A percentile compares a stretch with the other conserved stretches of the same genome.
phyloP scores from a whole-genome alignment of 2,797 vertebrate genomes.

The Harpagifer antarcticus region DNA sequence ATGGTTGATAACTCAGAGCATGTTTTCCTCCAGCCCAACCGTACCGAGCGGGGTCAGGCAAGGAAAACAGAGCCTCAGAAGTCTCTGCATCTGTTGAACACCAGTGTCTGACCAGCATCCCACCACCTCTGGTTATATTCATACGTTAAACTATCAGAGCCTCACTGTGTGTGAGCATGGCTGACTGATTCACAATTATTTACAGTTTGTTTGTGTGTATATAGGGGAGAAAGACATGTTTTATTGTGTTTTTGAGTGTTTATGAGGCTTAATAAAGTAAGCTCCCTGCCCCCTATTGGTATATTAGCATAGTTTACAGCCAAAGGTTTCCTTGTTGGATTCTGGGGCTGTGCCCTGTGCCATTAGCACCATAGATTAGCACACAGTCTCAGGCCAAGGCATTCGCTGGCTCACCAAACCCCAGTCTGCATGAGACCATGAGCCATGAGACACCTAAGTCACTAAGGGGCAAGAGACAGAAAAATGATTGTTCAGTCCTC shows the following conservation, averaged over 20 bases:
- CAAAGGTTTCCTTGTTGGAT: conserved; percentile 39
- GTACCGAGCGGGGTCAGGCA: conserved; percentile 65
- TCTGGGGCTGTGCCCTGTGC: conserved; percentile 40
- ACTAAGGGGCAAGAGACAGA: conserved; percentile 30
- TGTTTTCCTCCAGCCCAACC: conserved; percentile 51
- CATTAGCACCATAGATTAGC: conserved; percentile 39
- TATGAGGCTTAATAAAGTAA: conserved; percentile 35
- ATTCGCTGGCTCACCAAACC: conserved; percentile 46
- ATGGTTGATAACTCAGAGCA: conserved; percentile 70
- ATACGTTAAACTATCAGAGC: conserved; percentile 47
- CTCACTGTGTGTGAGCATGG: conserved; percentile 1
- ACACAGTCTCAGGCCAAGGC: conserved; percentile 44
- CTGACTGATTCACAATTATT: conserved; percentile 1
- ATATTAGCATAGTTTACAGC: conserved; percentile 8
- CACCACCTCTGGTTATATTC: conserved; percentile 62
- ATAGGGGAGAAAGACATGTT: conserved; percentile 2
- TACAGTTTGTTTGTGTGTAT: conserved; percentile 25
- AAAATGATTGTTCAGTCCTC: conserved; percentile 23
- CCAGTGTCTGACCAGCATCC: conserved; percentile 62
- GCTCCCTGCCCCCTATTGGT: conserved; percentile 17
- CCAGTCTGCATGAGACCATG: conserved; percentile 26
- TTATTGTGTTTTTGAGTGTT: conserved; percentile 43
- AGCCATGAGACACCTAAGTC: conserved; percentile 33
- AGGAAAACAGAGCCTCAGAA: conserved; percentile 61
- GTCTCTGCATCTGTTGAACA: conserved; percentile 50